Percentiles rank a stretch among this genome's conserved stretches.
Conservation (phyloP, 2,888 invertebrate species). For the Ramazzottius varieornatus region DNA sequence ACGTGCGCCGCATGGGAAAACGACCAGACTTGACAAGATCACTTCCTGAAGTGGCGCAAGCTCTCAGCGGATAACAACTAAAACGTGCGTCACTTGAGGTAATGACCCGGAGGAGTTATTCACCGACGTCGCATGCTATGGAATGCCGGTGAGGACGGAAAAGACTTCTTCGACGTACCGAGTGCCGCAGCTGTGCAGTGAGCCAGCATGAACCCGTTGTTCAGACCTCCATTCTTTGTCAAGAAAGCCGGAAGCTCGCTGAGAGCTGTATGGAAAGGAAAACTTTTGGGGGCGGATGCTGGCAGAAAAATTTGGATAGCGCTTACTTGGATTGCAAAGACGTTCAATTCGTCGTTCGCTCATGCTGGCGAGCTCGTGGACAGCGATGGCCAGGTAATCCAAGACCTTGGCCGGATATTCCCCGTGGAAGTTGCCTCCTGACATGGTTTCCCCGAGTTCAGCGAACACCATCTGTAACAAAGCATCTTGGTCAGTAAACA, state of each 20-base stretch:
- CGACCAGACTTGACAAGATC: too few species aligned
- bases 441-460: conserved; percentile 34
- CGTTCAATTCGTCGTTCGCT: conserved; percentile 36
- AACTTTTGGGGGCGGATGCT: neutral
- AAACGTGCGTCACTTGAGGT: too few species aligned
- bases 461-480: conserved; percentile 25
- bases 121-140: too few species aligned
- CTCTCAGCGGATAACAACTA: too few species aligned
- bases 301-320: neutral
- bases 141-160: too few species aligned
- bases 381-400: conserved; percentile 37
- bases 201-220: conserved; percentile 41
- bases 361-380: conserved; percentile 38
- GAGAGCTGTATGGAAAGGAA: conserved; percentile 21
- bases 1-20: too few species aligned
- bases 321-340: conserved; percentile 33
- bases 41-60: too few species aligned
- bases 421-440: conserved; percentile 41
- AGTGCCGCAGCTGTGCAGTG: conserved; percentile 38
- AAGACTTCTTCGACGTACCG: conserved; percentile 27
- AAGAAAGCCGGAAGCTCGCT: conserved; percentile 38
- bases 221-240: conserved; percentile 37
- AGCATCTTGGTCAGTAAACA: too few species aligned
- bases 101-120: too few species aligned
- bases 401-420: conserved; percentile 39